These are phyloP conservation scores for Aselliscus stoliczkanus DNA, from an alignment of 2,797 vertebrate species.

Conservation along the genomic window DNA sequence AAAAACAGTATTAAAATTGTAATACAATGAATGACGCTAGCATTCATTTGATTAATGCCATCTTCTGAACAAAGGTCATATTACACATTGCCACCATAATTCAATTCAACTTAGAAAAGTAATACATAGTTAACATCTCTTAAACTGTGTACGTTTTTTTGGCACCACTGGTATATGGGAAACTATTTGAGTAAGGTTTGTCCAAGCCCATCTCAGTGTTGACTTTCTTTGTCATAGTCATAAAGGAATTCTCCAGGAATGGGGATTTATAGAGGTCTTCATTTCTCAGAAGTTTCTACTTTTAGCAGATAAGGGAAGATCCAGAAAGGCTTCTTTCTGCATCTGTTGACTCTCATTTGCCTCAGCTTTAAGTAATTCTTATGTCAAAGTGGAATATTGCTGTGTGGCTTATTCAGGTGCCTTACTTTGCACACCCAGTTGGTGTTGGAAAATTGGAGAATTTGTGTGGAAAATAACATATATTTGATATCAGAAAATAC, in stretches of 20 bases:
- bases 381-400: background rate
- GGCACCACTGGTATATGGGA: background rate
- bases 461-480: background rate
- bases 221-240: background rate
- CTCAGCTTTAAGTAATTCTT: background rate
- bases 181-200: background rate
- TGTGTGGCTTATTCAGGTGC: background rate
- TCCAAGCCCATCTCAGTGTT: background rate
- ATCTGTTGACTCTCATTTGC: background rate
- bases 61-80: too few species aligned
- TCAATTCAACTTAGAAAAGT: too few species aligned
- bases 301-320: background rate
- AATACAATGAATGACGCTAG: too few species aligned
- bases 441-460: background rate
- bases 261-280: background rate
- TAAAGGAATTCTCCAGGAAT: background rate
- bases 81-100: too few species aligned
- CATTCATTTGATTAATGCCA: too few species aligned
- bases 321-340: background rate
- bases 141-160: too few species aligned
- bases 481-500: background rate
- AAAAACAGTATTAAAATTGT: too few species aligned
- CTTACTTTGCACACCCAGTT: background rate
- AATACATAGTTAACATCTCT: too few species aligned
- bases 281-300: background rate